These are phyloP conservation scores for Byasa hedistus DNA, from an alignment of 2,888 invertebrate species.

Conservation along the genomic window DNA sequence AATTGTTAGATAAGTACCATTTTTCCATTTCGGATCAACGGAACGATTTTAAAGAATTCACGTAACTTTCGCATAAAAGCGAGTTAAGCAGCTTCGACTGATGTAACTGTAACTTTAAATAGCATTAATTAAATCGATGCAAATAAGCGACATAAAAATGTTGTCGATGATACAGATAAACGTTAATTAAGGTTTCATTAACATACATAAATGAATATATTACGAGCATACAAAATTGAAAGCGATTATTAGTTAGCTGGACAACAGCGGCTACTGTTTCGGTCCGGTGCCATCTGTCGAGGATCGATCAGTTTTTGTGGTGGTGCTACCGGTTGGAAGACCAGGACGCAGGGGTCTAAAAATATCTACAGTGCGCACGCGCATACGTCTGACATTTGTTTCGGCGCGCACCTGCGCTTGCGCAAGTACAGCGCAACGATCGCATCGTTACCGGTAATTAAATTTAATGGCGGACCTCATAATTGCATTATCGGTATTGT, in stretches of 20 bases:
- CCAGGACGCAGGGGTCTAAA: slow-evolving; percentile 26
- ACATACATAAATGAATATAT: background rate
- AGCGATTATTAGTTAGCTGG: background rate
- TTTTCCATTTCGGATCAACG: too few relatives aligned
- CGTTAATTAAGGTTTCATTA: slow-evolving; percentile 1
- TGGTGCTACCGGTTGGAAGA: slow-evolving; percentile 1
- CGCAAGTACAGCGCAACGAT: slow-evolving; percentile 44
- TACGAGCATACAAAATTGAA: background rate
- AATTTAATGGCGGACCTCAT: slow-evolving; percentile 46
- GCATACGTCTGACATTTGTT: slow-evolving; percentile 43
- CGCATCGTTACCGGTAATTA: slow-evolving; percentile 40
- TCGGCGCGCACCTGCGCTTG: slow-evolving; percentile 42
- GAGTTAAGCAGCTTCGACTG: background rate
- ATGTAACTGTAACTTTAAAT: background rate
- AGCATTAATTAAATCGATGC: slow-evolving; percentile 1
- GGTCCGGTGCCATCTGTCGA: slow-evolving; percentile 18
- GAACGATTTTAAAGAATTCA: background rate
- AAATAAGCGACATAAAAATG: background rate
- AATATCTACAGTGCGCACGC: slow-evolving; percentile 41
- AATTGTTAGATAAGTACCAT: too few relatives aligned
- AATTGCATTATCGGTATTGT: slow-evolving; percentile 42
- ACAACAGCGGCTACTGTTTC: slow-evolving; percentile 8
- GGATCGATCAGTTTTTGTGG: slow-evolving; percentile 18
- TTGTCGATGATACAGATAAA: background rate
- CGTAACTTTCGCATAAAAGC: background rate